Percentiles rank a stretch among this genome's conserved stretches.
These are phyloP conservation scores for Taxidea taxus DNA, from an alignment of 2,113 vertebrate species.

Conservation along the genomic window DNA sequence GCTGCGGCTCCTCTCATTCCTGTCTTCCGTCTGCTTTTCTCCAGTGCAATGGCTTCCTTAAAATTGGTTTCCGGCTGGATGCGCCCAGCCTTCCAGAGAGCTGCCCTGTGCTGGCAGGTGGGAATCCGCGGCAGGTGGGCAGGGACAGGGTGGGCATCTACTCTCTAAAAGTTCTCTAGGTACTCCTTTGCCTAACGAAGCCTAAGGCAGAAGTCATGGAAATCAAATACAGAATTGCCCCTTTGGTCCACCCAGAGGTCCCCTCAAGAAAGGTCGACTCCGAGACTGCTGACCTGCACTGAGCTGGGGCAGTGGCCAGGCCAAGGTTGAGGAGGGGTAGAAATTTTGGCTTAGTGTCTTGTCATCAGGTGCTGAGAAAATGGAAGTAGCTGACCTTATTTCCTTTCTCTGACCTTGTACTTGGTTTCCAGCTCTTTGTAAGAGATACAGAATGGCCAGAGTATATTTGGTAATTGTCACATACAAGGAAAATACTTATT, in stretches of 20 bases:
- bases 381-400: not conserved
- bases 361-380: not conserved
- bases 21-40: not conserved
- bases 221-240: fast-evolving
- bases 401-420: not conserved
- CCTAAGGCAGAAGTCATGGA: not conserved
- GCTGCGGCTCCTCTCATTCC: not conserved
- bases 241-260: not conserved
- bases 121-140: not conserved
- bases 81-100: not conserved
- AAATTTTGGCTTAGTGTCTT: not conserved
- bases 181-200: not conserved
- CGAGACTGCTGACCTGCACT: too few relatives aligned
- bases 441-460: not conserved
- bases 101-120: fast-evolving
- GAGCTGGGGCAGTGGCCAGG: too few relatives aligned
- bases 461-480: not conserved
- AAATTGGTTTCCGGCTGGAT: not conserved
- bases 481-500: not conserved
- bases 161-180: not conserved
- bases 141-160: not conserved
- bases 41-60: not conserved
- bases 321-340: not conserved
- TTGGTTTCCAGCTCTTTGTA: not conserved
- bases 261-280: not conserved